Evolutionary conservation across 2,888 invertebrate genomes (phyloP), one percentile per base, ranked within the genome.

Genomic region (Aspidiotus rigidus): DNA sequence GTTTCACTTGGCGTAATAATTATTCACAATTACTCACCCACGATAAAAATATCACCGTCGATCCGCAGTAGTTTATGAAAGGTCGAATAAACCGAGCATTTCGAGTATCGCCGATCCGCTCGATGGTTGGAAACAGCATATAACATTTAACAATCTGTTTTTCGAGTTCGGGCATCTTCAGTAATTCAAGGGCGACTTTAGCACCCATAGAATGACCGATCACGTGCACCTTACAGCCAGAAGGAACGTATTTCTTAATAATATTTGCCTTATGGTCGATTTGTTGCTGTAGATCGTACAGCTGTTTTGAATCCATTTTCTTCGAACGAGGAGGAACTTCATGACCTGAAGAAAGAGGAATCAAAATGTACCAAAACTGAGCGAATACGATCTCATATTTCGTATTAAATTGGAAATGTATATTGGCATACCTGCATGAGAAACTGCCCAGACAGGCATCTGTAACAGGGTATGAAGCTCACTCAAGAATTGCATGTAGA

Each of bases 151-250:
- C 78, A 49, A 88, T 77, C 74, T 81, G 81, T 41, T 70, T 17
- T 55, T 69, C 62, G 39, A 89, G 78, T 42, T 79, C 76, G 7
- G 60, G 59, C 72, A 85, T 79, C 73, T 86, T 82, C 41, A 90
- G 76, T 62, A 92, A 77, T 76, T 93, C 86, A 70, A 93, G 76
- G 72, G 86, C 83, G 75, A 93, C 85, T 84, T 93, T 92, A 66
- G 88, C 84, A 6, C 96, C 96, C 75, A 95, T 90, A 0, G 95
- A 95, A 81, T 96, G 95, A 2, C 91, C 93, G 74, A 95, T 83
- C 54, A 95, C 79, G 77, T 92, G 87, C 55, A 96, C 77, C 76
- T 83, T 86, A n/a, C 86, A 84, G 75, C 85, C 81, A 72, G 81
- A 78, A 69, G 91, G 89, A 72, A 93, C 81, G 76, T 85, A 85